These are phyloP conservation scores for Cylloceria caligata DNA, from an alignment of 2,888 invertebrate genomes.

Conservation along the genomic window DNA sequence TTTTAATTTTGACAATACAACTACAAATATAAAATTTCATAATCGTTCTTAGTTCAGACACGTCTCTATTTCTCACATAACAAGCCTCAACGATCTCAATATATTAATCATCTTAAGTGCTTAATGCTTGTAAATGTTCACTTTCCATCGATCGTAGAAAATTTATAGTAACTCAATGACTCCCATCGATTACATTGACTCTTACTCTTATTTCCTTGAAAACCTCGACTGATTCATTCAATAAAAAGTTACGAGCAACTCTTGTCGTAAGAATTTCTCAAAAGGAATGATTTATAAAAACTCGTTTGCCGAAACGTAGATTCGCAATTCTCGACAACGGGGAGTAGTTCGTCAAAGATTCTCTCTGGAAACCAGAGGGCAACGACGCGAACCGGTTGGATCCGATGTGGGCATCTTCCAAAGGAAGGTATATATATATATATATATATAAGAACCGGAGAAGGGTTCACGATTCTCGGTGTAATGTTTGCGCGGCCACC, in stretches of 20 bases:
- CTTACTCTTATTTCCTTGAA: background rate
- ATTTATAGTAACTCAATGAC: background rate
- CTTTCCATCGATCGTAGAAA: background rate
- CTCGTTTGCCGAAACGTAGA: slow-evolving; percentile 32
- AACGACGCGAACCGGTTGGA: slow-evolving; percentile 68
- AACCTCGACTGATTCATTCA: background rate
- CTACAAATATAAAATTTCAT: too few relatives aligned
- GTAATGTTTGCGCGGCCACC: slow-evolving; percentile 46
- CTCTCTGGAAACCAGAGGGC: slow-evolving; percentile 27
- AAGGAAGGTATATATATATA: slow-evolving; percentile 3
- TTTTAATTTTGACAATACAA: too few relatives aligned
- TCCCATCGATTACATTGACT: background rate
- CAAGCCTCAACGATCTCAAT: background rate
- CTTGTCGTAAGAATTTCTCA: slow-evolving; percentile 6
- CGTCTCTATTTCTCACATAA: background rate
- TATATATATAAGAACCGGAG: slow-evolving; percentile 16
- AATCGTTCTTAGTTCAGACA: background rate
- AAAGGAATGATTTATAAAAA: slow-evolving; percentile 9
- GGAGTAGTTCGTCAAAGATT: slow-evolving; percentile 41
- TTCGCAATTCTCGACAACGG: slow-evolving; percentile 13
- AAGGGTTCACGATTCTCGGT: slow-evolving; percentile 54
- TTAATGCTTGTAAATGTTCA: background rate
- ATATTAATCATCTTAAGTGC: background rate
- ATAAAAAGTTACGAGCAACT: background rate
- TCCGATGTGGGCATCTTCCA: slow-evolving; percentile 35